Evolutionary conservation across 2,797 vertebrate genomes (phyloP).

Genomic region (Cossypha niveicapilla): DNA sequence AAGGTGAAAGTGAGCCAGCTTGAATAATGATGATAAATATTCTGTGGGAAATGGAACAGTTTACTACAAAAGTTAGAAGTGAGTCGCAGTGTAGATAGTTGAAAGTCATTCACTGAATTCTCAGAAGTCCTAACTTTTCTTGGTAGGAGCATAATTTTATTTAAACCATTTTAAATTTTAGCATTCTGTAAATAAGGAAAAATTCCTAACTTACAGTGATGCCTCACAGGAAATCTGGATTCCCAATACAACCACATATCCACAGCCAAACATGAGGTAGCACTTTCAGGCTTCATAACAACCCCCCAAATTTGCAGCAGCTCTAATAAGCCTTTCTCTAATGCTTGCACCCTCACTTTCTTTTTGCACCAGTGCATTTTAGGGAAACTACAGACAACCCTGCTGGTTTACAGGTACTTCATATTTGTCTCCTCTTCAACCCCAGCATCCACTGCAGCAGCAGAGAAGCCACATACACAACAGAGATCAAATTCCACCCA

Average conservation of each 20-base stretch:
- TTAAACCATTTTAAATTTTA: background rate
- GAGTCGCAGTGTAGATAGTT: background rate
- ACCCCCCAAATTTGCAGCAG: background rate
- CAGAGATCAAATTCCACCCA: background rate
- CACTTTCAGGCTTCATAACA: background rate
- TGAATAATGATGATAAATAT: conserved; percentile 27
- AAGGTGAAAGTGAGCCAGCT: background rate
- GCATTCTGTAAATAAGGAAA: background rate
- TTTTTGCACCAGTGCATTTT: background rate
- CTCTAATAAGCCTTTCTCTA: background rate
- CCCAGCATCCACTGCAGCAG: background rate
- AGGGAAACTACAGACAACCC: background rate
- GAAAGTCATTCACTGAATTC: background rate
- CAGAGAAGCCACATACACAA: background rate
- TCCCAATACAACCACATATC: rapidly evolving
- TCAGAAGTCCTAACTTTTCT: background rate
- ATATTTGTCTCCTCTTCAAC: background rate
- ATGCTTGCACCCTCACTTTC: rapidly evolving
- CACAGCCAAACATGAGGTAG: background rate
- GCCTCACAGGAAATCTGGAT: background rate
- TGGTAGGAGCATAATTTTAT: background rate
- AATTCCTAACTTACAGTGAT: rapidly evolving
- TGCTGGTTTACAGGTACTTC: background rate
- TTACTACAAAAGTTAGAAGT: background rate
- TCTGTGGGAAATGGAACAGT: background rate